Conservation (phyloP, 1,140 invertebrate species). For the Stratiolaelaps scimitus region DNA sequence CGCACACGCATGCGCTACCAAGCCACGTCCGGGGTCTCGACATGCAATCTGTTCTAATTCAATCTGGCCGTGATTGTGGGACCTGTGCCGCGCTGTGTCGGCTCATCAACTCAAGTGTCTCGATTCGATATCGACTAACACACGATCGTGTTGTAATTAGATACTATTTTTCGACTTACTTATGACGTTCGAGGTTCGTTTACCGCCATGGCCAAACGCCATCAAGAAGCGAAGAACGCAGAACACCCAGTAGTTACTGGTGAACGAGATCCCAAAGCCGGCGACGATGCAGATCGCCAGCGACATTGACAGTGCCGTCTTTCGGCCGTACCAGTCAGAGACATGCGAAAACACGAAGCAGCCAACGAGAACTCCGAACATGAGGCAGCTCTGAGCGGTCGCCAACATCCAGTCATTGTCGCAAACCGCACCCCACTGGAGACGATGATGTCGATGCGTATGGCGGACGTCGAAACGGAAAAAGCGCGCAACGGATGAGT, state of each 20-base stretch:
- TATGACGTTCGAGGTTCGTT: background rate
- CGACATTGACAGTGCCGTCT: background rate
- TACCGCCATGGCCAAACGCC: constrained; percentile 17
- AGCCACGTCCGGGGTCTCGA: too few species aligned
- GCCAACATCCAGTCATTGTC: constrained; percentile 21
- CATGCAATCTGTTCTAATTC: too few species aligned
- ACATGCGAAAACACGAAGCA: constrained; percentile 18
- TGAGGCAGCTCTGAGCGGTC: constrained; percentile 17
- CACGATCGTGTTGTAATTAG: too few species aligned
- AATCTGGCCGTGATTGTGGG: too few species aligned
- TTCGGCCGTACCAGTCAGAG: constrained; percentile 21
- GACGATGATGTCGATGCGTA: too few species aligned
- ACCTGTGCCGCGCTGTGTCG: too few species aligned
- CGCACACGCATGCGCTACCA: too few species aligned
- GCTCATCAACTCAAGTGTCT: too few species aligned
- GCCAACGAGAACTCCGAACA: constrained; percentile 13
- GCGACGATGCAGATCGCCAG: background rate
- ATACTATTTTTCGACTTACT: too few species aligned
- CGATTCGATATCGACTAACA: too few species aligned
- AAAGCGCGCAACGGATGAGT: too few species aligned
- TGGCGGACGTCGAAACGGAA: too few species aligned
- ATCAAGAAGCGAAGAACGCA: constrained; percentile 10
- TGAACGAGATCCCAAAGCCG: constrained; percentile 15
- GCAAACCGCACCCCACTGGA: constrained; percentile 19
- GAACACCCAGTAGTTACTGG: constrained; percentile 16